Conservation (phyloP, 1,140 invertebrate genomes). For the Caenorhabditis brenneri region DNA sequence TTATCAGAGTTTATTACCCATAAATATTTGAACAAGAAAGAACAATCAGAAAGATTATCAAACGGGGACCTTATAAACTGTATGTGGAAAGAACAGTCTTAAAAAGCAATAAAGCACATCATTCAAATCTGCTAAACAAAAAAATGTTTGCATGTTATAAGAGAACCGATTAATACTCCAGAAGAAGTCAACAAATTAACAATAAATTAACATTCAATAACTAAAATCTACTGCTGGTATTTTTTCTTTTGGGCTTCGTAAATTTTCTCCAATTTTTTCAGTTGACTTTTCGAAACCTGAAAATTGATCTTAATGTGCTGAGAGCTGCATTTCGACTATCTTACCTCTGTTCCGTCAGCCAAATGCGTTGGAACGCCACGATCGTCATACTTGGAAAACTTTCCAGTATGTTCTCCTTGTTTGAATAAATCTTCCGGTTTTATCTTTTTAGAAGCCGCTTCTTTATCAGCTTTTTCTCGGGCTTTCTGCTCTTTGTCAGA, state of each 20-base stretch:
- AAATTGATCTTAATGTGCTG: too few relatives aligned
- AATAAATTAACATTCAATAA: neutral
- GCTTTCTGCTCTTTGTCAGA: slow-evolving; percentile 66
- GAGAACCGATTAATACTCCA: neutral
- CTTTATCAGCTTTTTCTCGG: slow-evolving; percentile 84
- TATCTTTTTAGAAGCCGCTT: slow-evolving; percentile 82
- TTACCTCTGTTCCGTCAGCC: slow-evolving; percentile 82
- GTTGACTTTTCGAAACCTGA: slow-evolving; percentile 82
- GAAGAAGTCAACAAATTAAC: neutral
- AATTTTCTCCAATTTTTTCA: slow-evolving; percentile 90
- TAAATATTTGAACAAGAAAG: slow-evolving; percentile 10
- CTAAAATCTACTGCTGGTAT: slow-evolving; percentile 73
- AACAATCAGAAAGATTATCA: neutral
- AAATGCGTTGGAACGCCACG: slow-evolving; percentile 93
- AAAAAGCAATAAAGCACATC: slow-evolving; percentile 15
- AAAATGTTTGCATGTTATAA: too few relatives aligned
- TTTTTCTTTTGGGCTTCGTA: slow-evolving; percentile 88
- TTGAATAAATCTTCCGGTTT: slow-evolving; percentile 85
- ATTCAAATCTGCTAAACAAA: too few relatives aligned
- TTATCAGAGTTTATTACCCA: neutral
- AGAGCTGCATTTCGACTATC: too few relatives aligned
- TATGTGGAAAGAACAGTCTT: neutral
- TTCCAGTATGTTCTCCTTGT: slow-evolving; percentile 78
- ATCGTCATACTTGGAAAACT: slow-evolving; percentile 92
- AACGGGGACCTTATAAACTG: neutral